Evolutionary conservation across 1,140 invertebrate genomes (phyloP).

Genomic region (Drosophila athabasca): DNA sequence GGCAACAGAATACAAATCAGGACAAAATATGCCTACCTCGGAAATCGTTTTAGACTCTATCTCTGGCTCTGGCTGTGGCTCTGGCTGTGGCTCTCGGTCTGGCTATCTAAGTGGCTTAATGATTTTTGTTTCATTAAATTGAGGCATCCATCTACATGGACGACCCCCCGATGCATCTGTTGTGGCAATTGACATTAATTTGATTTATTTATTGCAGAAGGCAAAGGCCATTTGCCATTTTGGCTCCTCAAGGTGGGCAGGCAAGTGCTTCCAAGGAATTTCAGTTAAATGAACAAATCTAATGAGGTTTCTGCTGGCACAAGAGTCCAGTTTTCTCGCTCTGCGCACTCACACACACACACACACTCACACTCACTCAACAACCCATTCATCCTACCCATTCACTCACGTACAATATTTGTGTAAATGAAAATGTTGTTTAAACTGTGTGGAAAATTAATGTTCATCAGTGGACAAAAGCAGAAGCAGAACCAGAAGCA

Average conservation of each 20-base stretch:
- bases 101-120: conserved; percentile 65
- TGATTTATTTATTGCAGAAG: conserved; percentile 68
- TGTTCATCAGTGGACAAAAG: conserved; percentile 37
- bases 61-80: not conserved
- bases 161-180: not conserved
- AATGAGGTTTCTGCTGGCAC: conserved; percentile 57
- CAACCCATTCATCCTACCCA: not conserved
- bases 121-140: conserved; percentile 75
- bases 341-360: not conserved
- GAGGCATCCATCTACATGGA: conserved; percentile 20
- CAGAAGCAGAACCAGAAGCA: conserved; percentile 6
- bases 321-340: conserved; percentile 3
- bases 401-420: conserved; percentile 8
- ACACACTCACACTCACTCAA: conserved; percentile 17
- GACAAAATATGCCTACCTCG: conserved; percentile 15
- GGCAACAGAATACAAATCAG: conserved; percentile 15
- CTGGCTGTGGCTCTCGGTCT: no score
- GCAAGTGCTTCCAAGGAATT: conserved; percentile 53
- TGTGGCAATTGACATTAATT: conserved; percentile 73
- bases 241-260: conserved; percentile 35
- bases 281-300: conserved; percentile 71
- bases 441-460: conserved; percentile 54
- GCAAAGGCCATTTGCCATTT: conserved; percentile 47
- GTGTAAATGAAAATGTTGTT: conserved; percentile 56
- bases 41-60: conserved; percentile 47